Evolutionary conservation across 2,888 invertebrate genomes (phyloP).

Genomic region (Aethes cnicana): DNA sequence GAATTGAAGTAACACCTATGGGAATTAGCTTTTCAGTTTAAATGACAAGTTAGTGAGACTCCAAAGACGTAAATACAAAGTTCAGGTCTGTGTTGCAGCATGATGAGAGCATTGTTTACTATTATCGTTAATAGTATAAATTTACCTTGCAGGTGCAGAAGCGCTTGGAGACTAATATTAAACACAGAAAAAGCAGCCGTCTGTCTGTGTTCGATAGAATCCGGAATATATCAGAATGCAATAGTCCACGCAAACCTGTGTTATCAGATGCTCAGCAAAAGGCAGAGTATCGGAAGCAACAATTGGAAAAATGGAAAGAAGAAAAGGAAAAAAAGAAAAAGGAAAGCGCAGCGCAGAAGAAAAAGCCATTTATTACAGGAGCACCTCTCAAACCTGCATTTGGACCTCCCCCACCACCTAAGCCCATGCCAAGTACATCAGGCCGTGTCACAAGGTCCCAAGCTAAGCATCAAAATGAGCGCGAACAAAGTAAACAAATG

Average conservation of each 20-base stretch:
- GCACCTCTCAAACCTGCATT: slow-evolving; percentile 54
- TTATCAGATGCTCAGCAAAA: slow-evolving; percentile 45
- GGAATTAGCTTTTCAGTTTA: no score
- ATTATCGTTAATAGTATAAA: slow-evolving; percentile 26
- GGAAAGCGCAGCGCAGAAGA: slow-evolving; percentile 54
- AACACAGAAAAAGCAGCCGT: slow-evolving; percentile 55
- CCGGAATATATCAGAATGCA: slow-evolving; percentile 50
- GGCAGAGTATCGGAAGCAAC: slow-evolving; percentile 55
- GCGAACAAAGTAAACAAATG: slow-evolving; percentile 24
- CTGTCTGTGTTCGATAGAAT: slow-evolving; percentile 57
- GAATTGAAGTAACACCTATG: no score
- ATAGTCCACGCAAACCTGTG: slow-evolving; percentile 43
- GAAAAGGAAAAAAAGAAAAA: slow-evolving; percentile 67
- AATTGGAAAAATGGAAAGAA: slow-evolving; percentile 69
- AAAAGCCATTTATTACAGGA: slow-evolving; percentile 67
- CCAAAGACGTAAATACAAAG: no score
- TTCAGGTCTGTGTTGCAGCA: no score
- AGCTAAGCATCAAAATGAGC: slow-evolving; percentile 37
- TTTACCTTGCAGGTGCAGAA: slow-evolving; percentile 57
- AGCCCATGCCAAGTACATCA: slow-evolving; percentile 54
- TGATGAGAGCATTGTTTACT: slow-evolving; percentile 6
- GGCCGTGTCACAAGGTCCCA: slow-evolving; percentile 68
- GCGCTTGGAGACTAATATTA: slow-evolving; percentile 53
- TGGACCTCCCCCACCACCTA: slow-evolving; percentile 57
- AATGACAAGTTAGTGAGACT: no score